Evolutionary conservation across 2,797 vertebrate genomes (phyloP).

Genomic region (Oreochromis grahami): DNA sequence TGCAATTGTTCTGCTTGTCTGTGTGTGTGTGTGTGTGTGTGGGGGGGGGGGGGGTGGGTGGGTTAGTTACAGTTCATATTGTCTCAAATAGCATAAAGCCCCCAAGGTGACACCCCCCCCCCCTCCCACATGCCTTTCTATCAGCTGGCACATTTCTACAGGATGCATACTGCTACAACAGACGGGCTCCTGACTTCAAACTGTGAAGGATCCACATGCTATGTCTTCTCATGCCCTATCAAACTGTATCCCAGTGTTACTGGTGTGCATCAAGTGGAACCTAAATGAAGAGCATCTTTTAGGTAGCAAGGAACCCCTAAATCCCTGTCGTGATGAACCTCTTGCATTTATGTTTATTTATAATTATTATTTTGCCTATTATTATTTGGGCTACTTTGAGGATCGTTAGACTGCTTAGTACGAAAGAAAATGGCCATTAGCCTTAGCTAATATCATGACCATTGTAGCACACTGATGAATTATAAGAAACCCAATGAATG

Average conservation of each 20-base stretch:
- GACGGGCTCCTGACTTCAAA: slow-evolving; percentile 35
- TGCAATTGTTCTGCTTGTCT: background rate
- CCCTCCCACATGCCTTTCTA: slow-evolving; percentile 19
- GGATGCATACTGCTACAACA: slow-evolving; percentile 15
- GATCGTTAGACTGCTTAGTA: background rate
- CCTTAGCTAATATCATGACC: background rate
- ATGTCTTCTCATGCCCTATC: slow-evolving; percentile 21
- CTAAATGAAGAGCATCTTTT: slow-evolving; percentile 11
- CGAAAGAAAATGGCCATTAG: background rate
- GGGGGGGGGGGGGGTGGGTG: background rate
- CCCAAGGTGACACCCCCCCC: slow-evolving; percentile 29
- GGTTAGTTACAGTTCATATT: slow-evolving; percentile 19
- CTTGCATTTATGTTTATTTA: slow-evolving; percentile 4
- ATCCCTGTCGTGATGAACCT: background rate
- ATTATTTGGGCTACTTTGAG: background rate
- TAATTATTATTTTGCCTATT: slow-evolving; percentile 4
- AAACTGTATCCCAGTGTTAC: slow-evolving; percentile 13
- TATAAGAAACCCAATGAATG: background rate
- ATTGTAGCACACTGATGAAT: background rate
- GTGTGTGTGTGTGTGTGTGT: background rate
- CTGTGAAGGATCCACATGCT: slow-evolving; percentile 37
- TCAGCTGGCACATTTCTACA: slow-evolving; percentile 36
- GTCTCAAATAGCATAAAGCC: slow-evolving; percentile 29
- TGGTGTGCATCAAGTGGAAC: slow-evolving; percentile 21
- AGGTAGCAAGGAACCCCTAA: background rate